Conservation (phyloP, 1,140 invertebrate species). For the Drosophila sechellia region DNA sequence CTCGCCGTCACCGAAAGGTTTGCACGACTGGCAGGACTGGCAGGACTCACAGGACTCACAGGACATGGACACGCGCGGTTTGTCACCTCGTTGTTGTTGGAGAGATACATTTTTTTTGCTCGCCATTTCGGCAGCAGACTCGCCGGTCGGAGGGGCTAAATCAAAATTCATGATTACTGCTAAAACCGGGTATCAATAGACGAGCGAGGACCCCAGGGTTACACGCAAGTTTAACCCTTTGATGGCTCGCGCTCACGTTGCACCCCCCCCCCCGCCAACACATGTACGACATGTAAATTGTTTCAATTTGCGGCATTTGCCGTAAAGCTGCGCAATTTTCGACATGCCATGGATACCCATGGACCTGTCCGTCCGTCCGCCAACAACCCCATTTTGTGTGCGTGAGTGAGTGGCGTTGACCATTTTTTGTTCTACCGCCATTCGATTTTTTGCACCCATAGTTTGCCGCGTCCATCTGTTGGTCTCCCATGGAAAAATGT, state of each 20-base stretch:
- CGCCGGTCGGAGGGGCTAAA: conserved; percentile 48
- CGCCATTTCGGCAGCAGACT: conserved; percentile 21
- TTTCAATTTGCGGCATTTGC: conserved; percentile 83
- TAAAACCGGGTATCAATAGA: conserved; percentile 74
- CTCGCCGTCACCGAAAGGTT: conserved; percentile 58
- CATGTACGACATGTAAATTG: conserved; percentile 82
- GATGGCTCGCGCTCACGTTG: conserved; percentile 38
- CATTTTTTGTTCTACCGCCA: conserved; percentile 12
- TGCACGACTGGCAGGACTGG: not conserved
- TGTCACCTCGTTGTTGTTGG: conserved; percentile 66
- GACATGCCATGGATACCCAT: conserved; percentile 71
- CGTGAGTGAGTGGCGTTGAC: conserved; percentile 21
- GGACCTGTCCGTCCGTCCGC: conserved; percentile 13
- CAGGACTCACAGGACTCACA: conserved; percentile 6
- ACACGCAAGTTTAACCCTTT: conserved; percentile 80
- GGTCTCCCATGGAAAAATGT: conserved; percentile 50
- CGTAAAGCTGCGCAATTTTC: conserved; percentile 81
- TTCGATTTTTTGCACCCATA: conserved; percentile 42
- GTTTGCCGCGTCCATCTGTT: conserved; percentile 75
- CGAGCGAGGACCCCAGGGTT: conserved; percentile 46
- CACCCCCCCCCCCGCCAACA: conserved; percentile 36
- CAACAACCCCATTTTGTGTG: conserved; percentile 25
- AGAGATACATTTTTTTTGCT: conserved; percentile 9
- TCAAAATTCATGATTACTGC: conserved; percentile 82
- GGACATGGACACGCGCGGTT: conserved; percentile 64